Evolutionary conservation across 2,888 invertebrate genomes (phyloP).

Genomic region (Hirtodrosophila duncani): DNA sequence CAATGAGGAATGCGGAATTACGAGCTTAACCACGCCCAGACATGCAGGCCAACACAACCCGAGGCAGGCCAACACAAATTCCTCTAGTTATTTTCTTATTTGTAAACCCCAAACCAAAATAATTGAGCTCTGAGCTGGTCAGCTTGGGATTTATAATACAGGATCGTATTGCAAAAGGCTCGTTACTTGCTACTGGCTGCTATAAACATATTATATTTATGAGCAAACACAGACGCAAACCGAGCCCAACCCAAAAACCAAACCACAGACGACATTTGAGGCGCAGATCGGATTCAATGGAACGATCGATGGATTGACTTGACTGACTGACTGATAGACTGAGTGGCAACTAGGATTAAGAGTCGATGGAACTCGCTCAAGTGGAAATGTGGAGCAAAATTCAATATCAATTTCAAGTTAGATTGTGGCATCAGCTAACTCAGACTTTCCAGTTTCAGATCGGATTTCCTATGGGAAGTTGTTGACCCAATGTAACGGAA

Average conservation of each 20-base stretch:
- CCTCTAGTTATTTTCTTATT: constrained; percentile 2
- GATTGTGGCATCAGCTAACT: too few relatives aligned
- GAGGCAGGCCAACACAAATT: constrained; percentile 6
- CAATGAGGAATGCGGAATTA: constrained; percentile 6
- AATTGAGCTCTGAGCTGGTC: constrained; percentile 25
- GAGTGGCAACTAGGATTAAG: constrained; percentile 9
- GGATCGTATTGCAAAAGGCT: constrained; percentile 13
- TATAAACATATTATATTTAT: constrained; percentile 14
- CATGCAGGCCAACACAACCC: neutral
- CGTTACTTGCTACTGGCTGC: constrained; percentile 11
- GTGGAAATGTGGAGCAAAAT: constrained; percentile 54
- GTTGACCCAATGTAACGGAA: constrained; percentile 58
- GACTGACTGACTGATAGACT: too few relatives aligned
- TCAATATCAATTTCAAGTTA: constrained; percentile 39
- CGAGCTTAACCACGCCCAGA: constrained; percentile 29
- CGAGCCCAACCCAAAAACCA: constrained; percentile 14
- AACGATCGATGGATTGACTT: constrained; percentile 24
- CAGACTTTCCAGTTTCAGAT: too few relatives aligned
- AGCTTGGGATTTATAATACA: constrained; percentile 15
- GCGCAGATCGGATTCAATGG: too few relatives aligned
- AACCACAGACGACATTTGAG: constrained; percentile 58
- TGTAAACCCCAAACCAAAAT: constrained; percentile 10
- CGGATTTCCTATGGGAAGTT: constrained; percentile 40
- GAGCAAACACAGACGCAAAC: constrained; percentile 6
- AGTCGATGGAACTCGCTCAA: constrained; percentile 17